Base-by-base conservation (phyloP, 2,113 vertebrate species). In the Grammomys surdaster region DNA sequence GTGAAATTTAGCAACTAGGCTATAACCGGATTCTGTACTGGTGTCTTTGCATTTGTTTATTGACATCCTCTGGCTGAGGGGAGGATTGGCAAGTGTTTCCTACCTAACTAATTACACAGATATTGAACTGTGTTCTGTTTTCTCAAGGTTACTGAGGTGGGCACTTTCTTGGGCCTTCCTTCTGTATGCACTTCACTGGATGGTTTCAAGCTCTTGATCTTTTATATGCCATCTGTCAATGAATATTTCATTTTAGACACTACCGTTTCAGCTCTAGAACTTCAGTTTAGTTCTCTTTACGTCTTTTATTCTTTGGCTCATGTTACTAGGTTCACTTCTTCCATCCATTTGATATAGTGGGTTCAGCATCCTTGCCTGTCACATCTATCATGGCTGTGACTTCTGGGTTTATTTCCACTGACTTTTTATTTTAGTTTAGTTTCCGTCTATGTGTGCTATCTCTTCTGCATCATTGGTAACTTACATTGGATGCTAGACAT, bases 381-480 rank as follows among this genome's bases (percentile, higher is more conserved):
- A 36, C 63, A 80, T 77, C 28, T 58, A 58, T 86, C 46, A 85
- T 72, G 7, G 54, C n/a, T 70, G 3, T 84, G 46, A 84, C 36
- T 88, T 93, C 33, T n/a, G 65, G 14, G 1, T 65, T 72, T 90
- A 87, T 93, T 93, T 72, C 72, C 92, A 70, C 26, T 82, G 28
- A 82, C 6, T 85, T 36, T 40, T 93, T 81, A 5, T 20, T 76
- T 92, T 58, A 58, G n/a, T 60, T 60, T 58, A 78, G 26, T 78
- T 94, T 77, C 33, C 40, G 87, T 20, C 63, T 89, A 77, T 43
- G 28, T 28, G 9, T 82, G 20, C 65, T 24, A 88, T 69, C 91
- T 65, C 94, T 95, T 14, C 63, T 84, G 19, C 65, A 93, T 93
- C 65, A 94, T 56, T 90, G 92, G 33, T 73, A 67, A 92, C 84